These are phyloP conservation scores for Micronisus gabar DNA, from an alignment of 2,113 vertebrate species.

Conservation along the genomic window DNA sequence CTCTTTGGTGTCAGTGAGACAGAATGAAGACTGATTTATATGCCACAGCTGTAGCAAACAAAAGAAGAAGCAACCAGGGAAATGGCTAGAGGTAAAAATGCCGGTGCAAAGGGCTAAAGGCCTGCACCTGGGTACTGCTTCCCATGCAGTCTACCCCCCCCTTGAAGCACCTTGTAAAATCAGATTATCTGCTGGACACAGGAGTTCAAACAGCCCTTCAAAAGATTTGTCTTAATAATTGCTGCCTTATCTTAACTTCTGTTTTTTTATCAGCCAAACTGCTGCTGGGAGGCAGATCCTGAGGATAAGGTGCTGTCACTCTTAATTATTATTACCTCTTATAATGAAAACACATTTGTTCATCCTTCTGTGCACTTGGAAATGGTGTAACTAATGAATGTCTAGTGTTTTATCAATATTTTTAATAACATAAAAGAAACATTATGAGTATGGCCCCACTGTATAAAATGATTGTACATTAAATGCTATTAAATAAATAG, in stretches of 20 bases:
- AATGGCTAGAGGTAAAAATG: constrained; percentile 68
- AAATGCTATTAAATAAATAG: constrained; percentile 13
- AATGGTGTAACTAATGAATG: constrained; percentile 33
- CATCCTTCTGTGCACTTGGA: constrained; percentile 36
- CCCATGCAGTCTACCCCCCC: background rate
- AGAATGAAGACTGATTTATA: constrained; percentile 68
- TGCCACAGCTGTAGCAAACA: constrained; percentile 70
- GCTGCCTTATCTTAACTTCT: constrained; percentile 66
- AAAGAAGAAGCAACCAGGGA: constrained; percentile 48
- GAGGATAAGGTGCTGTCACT: constrained; percentile 63
- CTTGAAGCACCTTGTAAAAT: constrained; percentile 61
- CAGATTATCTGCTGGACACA: constrained; percentile 66
- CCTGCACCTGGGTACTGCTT: constrained; percentile 75
- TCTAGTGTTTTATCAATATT: constrained; percentile 45
- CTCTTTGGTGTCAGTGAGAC: constrained; percentile 53
- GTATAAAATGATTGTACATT: constrained; percentile 9
- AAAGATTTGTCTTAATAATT: constrained; percentile 71
- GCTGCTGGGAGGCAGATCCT: constrained; percentile 56
- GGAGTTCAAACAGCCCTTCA: constrained; percentile 66
- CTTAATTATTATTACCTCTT: constrained; percentile 63
- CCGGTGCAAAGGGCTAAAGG: constrained; percentile 70
- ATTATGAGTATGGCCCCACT: background rate
- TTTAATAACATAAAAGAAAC: constrained; percentile 5
- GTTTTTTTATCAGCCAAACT: constrained; percentile 53
- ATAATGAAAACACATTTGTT: constrained; percentile 63